phyloP scores from a whole-genome alignment of 2,797 vertebrate genomes.

The Acipenser transmontanus region DNA sequence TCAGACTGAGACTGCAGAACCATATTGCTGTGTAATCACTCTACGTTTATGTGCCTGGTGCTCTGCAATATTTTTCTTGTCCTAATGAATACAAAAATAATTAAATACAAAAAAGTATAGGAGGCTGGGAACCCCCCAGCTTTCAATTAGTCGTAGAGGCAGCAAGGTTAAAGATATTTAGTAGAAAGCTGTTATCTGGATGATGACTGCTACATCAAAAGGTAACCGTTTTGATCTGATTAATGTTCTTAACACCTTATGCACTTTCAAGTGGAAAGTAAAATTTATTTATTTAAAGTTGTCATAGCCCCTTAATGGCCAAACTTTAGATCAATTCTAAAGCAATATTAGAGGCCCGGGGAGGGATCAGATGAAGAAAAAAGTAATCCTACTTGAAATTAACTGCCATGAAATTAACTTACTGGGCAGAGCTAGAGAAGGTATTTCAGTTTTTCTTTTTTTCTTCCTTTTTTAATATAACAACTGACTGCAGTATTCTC shows the following conservation, averaged over 20 bases:
- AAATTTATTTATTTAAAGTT: too few species aligned
- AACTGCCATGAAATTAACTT: conserved; percentile 3
- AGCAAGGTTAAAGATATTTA: conserved; percentile 40
- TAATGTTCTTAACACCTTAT: conserved; percentile 33
- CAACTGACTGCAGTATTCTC: background rate
- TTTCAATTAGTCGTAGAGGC: background rate
- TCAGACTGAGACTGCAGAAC: conserved; percentile 14
- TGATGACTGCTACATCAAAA: conserved; percentile 41
- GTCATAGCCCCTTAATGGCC: too few species aligned
- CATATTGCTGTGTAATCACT: conserved; percentile 6
- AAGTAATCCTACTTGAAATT: too few species aligned
- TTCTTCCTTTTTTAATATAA: background rate
- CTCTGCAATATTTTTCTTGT: conserved; percentile 32
- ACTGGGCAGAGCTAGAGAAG: background rate
- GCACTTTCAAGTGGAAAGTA: conserved; percentile 22
- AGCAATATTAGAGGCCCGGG: conserved; percentile 1
- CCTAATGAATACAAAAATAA: background rate
- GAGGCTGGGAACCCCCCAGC: background rate
- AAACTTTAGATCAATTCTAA: conserved; percentile 14
- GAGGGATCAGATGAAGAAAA: conserved; percentile 14
- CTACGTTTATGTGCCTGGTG: conserved; percentile 21
- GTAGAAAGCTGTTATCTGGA: conserved; percentile 32
- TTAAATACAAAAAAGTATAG: background rate
- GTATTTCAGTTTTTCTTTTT: background rate
- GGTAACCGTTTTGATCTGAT: conserved; percentile 43